Base-by-base conservation (phyloP, 1,140 invertebrate species). In the Bicyclus anynana region DNA sequence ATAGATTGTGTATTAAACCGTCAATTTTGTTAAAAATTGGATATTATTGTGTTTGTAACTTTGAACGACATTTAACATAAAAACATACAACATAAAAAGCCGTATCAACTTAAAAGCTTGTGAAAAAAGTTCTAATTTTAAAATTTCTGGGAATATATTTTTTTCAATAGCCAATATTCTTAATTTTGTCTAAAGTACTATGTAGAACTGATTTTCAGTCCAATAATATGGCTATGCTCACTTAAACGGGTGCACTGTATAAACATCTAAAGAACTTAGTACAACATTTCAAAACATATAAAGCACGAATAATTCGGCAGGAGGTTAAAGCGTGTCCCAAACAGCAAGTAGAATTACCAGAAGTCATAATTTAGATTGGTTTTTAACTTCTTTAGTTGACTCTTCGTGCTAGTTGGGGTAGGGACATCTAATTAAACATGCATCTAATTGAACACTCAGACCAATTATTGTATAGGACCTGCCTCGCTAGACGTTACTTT, bases 41-140 rank as follows among this genome's bases (percentile, higher is more conserved):
- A 27, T 7, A 7, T 5, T 5, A 27, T 5, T 27, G 26, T 27
- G 26, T 27, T 7, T 27, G 26, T 27, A 27, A 7, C 10, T 27
- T 27, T 9, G 10, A 27, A 9, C 10, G 10, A 27, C 3, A 26
- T 4, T 7, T 33, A 33, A 33, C 0, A 33, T 33, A 12, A 33
- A 20, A n/a, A n/a, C n/a, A n/a, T n/a, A 44, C 40, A 44, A 44
- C 40, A 44, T 44, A 44, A 44, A 44, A 44, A 44, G 40, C 40
- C 40, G 18, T 20, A 2, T 20, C 10, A 44, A 1, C 1, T 44
- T 23, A 44, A 44, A 20, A 44, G 40, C 40, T 44, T 3, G 12
- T 16, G 37, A 10, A 17, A 16, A 44, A 20, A 20, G 1, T 33
- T 14, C 10, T 40, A 7, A n/a, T 44, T 20, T 2, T 1, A 44